phyloP scores from a whole-genome alignment of 2,888 invertebrate genomes.

The Brachynemurus nebulosus region DNA sequence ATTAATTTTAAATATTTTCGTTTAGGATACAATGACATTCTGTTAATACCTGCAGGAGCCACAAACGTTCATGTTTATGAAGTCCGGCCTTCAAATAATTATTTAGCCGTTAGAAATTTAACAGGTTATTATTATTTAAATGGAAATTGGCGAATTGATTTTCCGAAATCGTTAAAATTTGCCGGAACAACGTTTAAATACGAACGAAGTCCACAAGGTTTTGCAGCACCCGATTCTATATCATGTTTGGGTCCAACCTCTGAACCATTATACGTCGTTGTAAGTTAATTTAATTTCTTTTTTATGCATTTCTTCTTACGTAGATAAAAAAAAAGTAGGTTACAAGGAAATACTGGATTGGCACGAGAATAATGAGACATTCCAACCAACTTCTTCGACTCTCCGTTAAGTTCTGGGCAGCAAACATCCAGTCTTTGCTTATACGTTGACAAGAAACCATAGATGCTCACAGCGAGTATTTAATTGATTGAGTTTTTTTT shows the following conservation, averaged over 20 bases:
- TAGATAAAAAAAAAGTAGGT: no score
- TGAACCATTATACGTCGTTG: slow-evolving; percentile 78
- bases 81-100: slow-evolving; percentile 70
- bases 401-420: no score
- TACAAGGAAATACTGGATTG: no score
- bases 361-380: no score
- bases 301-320: neutral
- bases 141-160: slow-evolving; percentile 89
- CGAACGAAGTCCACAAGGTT: slow-evolving; percentile 65
- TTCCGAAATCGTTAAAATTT: slow-evolving; percentile 64
- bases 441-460: no score
- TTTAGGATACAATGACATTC: slow-evolving; percentile 81
- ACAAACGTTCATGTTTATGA: slow-evolving; percentile 77
- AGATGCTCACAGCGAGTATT: no score
- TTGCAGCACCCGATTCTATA: slow-evolving; percentile 73
- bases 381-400: no score
- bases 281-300: slow-evolving; percentile 30
- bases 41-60: slow-evolving; percentile 85
- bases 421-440: no score
- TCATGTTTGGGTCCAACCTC: slow-evolving; percentile 75
- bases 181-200: slow-evolving; percentile 82
- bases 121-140: slow-evolving; percentile 80
- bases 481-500: no score
- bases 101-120: slow-evolving; percentile 77
- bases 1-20: slow-evolving; percentile 18